Base-by-base conservation (phyloP, 2,888 invertebrate genomes). In the Uloborus plumipes region DNA sequence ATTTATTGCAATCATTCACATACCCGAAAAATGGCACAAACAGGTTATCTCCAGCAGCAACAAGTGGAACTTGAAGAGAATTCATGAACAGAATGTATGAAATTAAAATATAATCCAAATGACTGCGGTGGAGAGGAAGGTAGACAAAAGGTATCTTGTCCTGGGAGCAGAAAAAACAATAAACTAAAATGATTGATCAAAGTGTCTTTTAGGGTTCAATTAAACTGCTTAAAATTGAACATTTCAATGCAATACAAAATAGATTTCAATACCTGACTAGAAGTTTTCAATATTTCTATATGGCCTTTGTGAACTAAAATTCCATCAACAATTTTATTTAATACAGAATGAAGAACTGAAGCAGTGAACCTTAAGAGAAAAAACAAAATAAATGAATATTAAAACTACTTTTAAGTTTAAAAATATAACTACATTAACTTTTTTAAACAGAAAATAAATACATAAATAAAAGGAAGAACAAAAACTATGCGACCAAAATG, bases 81-180 rank as follows among this genome's bases (percentile, higher is more conserved):
- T 94, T 94, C 87, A 94, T 94, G 86, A 95, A 92, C 70, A 97
- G 91, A 82, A 96, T 94, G 89, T 96, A 97, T 0, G 97, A 96
- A 79, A 98, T 93, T 86, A 99, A 92, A 85, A 98, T 94, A 88
- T 98, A 98, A 90, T 99, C 98, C 87, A 98, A 91, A 89, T 99
- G 98, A 85, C 97, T 97, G 53, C 95, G 91, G 89, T 99, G 98
- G 31, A 95, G 89, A 0, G 96, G 96, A 86, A 97, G 89, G 87
- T 95, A 94, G 72, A 96, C 92, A 59, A 94, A 88, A 0, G 94
- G 94, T 71, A 93, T 61, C 18, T 84, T 79, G 31, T 77, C 70
- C 73, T 84, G 22, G 20, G 70, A 62, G 20, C n/a, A 67, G 4
- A 67, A 65, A 58, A 31, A 16, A 11, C 22, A 31, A n/a, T 50